A percentile compares a stretch with the other conserved stretches of the same genome.
Evolutionary conservation across 2,113 vertebrate genomes (phyloP).

Genomic region (Cinclus cinclus): DNA sequence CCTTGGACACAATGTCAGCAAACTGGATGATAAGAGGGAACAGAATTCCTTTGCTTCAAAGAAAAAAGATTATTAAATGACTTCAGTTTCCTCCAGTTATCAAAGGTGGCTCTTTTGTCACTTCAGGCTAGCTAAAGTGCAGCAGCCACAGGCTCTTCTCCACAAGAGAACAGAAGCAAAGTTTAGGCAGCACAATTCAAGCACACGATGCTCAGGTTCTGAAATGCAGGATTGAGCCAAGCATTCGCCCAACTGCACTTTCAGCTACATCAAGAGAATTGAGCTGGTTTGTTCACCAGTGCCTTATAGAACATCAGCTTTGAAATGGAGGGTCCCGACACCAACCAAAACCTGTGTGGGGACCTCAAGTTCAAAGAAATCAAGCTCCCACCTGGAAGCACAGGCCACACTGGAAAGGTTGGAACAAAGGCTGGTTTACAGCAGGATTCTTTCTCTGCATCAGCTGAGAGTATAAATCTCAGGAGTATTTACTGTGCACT

Average conservation of each 20-base stretch:
- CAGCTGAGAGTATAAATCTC: neutral
- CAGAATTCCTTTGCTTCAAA: neutral
- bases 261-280: rapidly evolving
- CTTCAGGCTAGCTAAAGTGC: neutral
- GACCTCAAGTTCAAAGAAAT: neutral
- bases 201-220: neutral
- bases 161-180: neutral
- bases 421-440: neutral
- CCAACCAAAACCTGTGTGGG: neutral
- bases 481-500: neutral
- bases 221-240: neutral
- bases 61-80: neutral
- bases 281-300: neutral
- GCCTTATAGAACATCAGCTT: neutral
- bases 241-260: rapidly evolving
- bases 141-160: neutral
- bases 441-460: neutral
- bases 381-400: neutral
- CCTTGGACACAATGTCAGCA: neutral
- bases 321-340: neutral
- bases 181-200: neutral
- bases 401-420: neutral
- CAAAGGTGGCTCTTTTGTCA: neutral
- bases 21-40: neutral
- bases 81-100: neutral